Evolutionary conservation across 2,797 vertebrate species (phyloP).

Genomic region (Parauchenoglanis ngamensis): DNA sequence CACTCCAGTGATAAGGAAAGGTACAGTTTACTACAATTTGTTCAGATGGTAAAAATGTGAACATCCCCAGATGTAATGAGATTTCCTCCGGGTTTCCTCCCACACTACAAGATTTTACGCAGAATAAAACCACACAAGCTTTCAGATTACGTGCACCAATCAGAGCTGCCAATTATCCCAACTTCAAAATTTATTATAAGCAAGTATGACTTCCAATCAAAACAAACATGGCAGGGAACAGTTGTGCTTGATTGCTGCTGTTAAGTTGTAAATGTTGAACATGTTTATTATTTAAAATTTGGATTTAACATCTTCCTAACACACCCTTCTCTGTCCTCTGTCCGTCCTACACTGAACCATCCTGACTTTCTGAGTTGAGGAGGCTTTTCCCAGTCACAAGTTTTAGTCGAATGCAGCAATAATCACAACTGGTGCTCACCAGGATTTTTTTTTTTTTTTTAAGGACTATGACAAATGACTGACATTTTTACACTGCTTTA

Average conservation of each 20-base stretch:
- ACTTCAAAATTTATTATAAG: not conserved
- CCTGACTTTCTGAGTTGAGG: not conserved
- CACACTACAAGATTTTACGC: not conserved
- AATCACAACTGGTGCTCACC: conserved; percentile 26
- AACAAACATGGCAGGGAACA: not conserved
- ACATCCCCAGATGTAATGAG: not conserved
- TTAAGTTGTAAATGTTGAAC: not conserved
- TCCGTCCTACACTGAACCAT: not conserved
- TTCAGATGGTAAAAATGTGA: not conserved
- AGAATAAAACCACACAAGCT: not conserved
- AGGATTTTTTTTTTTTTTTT: conserved; percentile 19
- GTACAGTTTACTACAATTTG: not conserved
- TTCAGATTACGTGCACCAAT: not conserved
- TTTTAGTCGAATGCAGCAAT: not conserved
- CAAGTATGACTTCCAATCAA: not conserved
- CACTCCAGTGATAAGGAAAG: not conserved
- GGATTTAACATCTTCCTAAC: not conserved
- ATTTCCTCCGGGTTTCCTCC: not conserved
- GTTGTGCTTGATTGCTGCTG: not conserved
- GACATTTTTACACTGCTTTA: conserved; percentile 48
- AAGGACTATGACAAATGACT: conserved; percentile 17
- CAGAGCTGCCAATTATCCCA: not conserved
- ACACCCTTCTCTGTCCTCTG: not conserved
- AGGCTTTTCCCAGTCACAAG: not conserved
- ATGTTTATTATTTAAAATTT: not conserved